Percentiles rank a stretch among this genome's conserved stretches.
These are phyloP conservation scores for Drusus annulatus DNA, from an alignment of 1,140 invertebrate species.

Conservation along the genomic window DNA sequence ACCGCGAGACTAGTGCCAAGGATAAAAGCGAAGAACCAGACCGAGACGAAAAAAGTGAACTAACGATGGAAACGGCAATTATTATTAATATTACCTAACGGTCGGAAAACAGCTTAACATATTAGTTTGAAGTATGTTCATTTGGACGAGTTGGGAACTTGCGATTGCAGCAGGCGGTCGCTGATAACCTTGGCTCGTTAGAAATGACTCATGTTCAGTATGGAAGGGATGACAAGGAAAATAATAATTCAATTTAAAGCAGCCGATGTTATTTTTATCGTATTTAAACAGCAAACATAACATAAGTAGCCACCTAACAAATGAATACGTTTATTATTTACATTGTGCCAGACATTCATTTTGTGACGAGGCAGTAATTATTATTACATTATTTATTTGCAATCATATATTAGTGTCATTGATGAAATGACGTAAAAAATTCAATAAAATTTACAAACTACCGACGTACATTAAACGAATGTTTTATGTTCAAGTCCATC, in stretches of 20 bases:
- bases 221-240: background rate
- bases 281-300: too few relatives aligned
- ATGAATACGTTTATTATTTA: too few relatives aligned
- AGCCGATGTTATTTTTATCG: too few relatives aligned
- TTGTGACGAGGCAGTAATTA: too few relatives aligned
- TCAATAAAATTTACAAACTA: too few relatives aligned
- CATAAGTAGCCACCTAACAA: too few relatives aligned
- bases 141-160: background rate
- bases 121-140: background rate
- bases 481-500: too few relatives aligned
- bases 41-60: conserved; percentile 50
- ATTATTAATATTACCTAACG: conserved; percentile 42
- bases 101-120: conserved; percentile 28
- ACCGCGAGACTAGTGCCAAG: conserved; percentile 30
- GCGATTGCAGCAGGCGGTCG: background rate
- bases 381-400: too few relatives aligned
- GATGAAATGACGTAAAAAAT: too few relatives aligned
- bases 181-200: background rate
- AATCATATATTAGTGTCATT: too few relatives aligned
- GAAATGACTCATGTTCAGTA: background rate
- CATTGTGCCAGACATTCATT: too few relatives aligned
- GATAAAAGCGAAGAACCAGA: conserved; percentile 50
- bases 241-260: background rate
- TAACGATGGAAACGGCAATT: conserved; percentile 34
- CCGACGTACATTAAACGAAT: too few relatives aligned